A percentile compares a stretch with the other conserved stretches of the same genome.
phyloP scores from a whole-genome alignment of 2,888 invertebrate species.

The Drosophila planitibia region DNA sequence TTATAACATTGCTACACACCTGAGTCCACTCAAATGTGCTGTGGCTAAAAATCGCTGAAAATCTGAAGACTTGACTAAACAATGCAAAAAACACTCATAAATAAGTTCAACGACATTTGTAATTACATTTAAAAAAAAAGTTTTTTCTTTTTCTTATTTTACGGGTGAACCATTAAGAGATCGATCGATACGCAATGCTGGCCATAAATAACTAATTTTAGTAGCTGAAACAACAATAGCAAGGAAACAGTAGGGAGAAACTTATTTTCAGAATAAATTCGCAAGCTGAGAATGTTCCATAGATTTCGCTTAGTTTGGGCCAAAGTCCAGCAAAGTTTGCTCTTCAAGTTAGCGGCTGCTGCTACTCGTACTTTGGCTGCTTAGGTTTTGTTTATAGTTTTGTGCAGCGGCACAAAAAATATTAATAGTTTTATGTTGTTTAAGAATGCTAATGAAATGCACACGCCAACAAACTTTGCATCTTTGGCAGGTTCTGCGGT shows the following conservation, averaged over 20 bases:
- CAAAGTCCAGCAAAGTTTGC: constrained; percentile 60
- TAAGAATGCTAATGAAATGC: constrained; percentile 76
- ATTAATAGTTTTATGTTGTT: constrained; percentile 73
- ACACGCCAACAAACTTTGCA: constrained; percentile 36
- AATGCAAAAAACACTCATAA: constrained; percentile 76
- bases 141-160: constrained; percentile 31
- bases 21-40: neutral
- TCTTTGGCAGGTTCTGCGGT: constrained; percentile 45
- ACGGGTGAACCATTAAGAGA: constrained; percentile 43
- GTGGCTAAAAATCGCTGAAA: constrained; percentile 8
- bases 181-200: constrained; percentile 75
- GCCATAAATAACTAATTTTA: constrained; percentile 74
- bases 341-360: constrained; percentile 44
- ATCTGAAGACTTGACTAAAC: constrained; percentile 58
- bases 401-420: constrained; percentile 50
- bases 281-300: constrained; percentile 39
- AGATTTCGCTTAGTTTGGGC: constrained; percentile 57
- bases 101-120: constrained; percentile 81
- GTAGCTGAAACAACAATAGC: constrained; percentile 32
- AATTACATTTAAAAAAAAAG: constrained; percentile 75
- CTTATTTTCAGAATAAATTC: constrained; percentile 77
- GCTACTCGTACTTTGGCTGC: constrained; percentile 26
- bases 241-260: constrained; percentile 48
- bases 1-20: neutral
- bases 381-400: constrained; percentile 68